Base-by-base conservation (phyloP, 2,797 vertebrate genomes). In the Iguana delicatissima region DNA sequence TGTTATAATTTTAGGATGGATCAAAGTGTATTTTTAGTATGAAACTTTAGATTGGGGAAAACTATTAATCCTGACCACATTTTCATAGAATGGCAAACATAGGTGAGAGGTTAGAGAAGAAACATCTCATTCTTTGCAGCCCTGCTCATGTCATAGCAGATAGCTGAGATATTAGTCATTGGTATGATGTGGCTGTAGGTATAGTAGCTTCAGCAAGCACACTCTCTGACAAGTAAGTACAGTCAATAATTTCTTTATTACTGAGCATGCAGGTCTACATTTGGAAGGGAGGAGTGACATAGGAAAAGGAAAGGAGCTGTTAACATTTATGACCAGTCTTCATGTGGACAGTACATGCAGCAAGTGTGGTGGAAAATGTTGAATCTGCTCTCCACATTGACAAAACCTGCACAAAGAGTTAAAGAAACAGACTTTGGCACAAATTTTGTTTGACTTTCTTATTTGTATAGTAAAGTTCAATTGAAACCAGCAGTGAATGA, bases 401-500 rank as follows among this genome's bases (percentile, higher is more conserved):
- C 24, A 77, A 87, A 79, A 50, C 18, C 9, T 88, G 35, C 16
- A 16, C 5, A 74, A 42, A 59, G 35, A 29, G 2, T 14, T 14
- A 83, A 1, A 38, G 8, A 69, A 90, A 89, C 79, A 74, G n/a
- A 50, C 64, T 92, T 91, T 42, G 29, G 20, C 32, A 22, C 38
- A 1, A 52, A 20, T 88, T 84, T 86, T 86, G 80, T 84, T 85
- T 85, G 57, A 80, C 85, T 89, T 90, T 79, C 73, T 93, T 32
- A 80, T 85, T 85, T 92, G 57, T 64, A 62, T 87, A 92, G 89
- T 55, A 29, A 50, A 3, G 18, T n/a, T 8, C 26, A 42, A 24
- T 26, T 73, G 76, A 80, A 74, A 73, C 35, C 22, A 24, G 24
- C n/a, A 35, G 26, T 46, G 82, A 73, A 64, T 32, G 29, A 72